These are phyloP conservation scores for Phortica variegata DNA, from an alignment of 1,140 invertebrate species.

Conservation along the genomic window DNA sequence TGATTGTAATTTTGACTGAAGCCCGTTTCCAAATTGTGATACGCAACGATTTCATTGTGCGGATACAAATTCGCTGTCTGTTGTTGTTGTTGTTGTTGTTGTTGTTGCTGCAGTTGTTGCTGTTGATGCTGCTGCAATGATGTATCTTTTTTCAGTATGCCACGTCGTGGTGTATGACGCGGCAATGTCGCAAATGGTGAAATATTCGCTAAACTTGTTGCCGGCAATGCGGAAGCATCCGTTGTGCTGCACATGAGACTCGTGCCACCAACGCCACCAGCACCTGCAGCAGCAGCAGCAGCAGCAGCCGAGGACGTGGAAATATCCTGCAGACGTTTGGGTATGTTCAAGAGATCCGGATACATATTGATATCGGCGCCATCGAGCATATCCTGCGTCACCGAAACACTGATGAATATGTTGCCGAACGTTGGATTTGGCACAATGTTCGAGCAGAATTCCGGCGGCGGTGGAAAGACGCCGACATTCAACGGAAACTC, in stretches of 20 bases:
- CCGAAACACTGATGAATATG: conserved; percentile 73
- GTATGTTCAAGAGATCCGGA: conserved; percentile 75
- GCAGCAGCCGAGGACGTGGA: conserved; percentile 23
- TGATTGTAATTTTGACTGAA: conserved; percentile 23
- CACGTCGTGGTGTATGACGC: conserved; percentile 52
- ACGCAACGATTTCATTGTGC: conserved; percentile 53
- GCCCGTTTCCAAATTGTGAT: conserved; percentile 49
- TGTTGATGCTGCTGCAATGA: conserved; percentile 38
- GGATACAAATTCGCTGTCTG: conserved; percentile 39
- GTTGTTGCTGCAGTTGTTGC: conserved; percentile 6
- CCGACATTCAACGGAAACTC: conserved; percentile 56
- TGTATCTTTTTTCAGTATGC: conserved; percentile 51
- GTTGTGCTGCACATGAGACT: conserved; percentile 22
- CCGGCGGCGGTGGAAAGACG: conserved; percentile 66
- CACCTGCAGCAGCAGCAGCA: conserved; percentile 37
- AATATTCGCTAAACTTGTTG: conserved; percentile 36
- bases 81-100: conserved; percentile 16
- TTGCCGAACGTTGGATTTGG: conserved; percentile 65
- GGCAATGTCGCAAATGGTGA: conserved; percentile 67
- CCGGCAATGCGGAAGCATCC: conserved; percentile 13
- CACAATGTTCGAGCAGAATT: conserved; percentile 65
- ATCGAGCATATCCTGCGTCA: conserved; percentile 67
- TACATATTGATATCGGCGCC: conserved; percentile 65
- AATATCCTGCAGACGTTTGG: conserved; percentile 61
- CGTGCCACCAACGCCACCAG: conserved; percentile 19